Conservation (phyloP, 2,888 invertebrate species). For the Hyposoter dolosus region DNA sequence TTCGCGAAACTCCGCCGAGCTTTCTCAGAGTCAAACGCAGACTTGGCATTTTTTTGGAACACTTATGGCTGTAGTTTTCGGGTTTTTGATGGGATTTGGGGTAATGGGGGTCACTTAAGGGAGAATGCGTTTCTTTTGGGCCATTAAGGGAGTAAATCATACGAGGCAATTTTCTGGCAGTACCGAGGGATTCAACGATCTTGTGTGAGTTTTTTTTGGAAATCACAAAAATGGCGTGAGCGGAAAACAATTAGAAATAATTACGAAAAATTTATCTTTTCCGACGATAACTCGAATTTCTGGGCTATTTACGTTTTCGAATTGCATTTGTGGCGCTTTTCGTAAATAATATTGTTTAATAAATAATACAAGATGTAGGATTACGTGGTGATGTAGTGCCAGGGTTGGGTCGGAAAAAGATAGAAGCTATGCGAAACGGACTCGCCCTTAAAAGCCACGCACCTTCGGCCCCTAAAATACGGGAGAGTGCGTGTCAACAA, state of each 20-base stretch:
- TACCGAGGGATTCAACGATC: not conserved
- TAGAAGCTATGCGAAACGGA: constrained; percentile 10
- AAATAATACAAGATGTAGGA: constrained; percentile 30
- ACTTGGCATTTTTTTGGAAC: constrained; percentile 68
- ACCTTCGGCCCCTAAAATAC: constrained; percentile 17
- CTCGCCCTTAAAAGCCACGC: constrained; percentile 46
- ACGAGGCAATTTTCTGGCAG: not conserved
- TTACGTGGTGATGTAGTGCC: constrained; percentile 30
- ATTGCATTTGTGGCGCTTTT: not conserved
- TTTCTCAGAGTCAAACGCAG: constrained; percentile 55
- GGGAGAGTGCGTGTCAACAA: constrained; percentile 4
- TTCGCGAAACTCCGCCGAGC: constrained; percentile 8
- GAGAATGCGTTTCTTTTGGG: constrained; percentile 16
- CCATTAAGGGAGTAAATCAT: constrained; percentile 29
- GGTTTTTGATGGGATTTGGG: not conserved
- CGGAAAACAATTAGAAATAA: not conserved
- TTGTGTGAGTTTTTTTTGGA: not conserved
- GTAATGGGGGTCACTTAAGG: constrained; percentile 21
- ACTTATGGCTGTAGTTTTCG: constrained; percentile 61
- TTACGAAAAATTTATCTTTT: not conserved
- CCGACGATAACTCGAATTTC: too few relatives aligned
- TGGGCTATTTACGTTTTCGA: not conserved
- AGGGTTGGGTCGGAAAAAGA: constrained; percentile 36
- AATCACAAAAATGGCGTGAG: not conserved
- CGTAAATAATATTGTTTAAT: constrained; percentile 22